A percentile compares a stretch with the other conserved stretches of the same genome.
phyloP scores from a whole-genome alignment of 1,140 invertebrate species.

The Drosophila mauritiana region DNA sequence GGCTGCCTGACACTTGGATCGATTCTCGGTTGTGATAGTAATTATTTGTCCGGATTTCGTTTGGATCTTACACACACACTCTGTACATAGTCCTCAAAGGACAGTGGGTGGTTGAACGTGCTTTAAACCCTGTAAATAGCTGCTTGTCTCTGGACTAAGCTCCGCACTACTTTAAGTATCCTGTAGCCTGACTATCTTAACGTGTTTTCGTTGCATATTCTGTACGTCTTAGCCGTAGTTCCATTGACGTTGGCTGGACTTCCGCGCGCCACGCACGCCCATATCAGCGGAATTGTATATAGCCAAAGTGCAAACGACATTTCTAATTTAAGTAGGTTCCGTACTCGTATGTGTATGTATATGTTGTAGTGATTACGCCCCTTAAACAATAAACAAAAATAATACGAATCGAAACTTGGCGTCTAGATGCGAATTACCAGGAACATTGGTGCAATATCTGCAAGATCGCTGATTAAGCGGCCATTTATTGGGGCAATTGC shows the following conservation, averaged over 20 bases:
- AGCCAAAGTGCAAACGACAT: slow-evolving; percentile 48
- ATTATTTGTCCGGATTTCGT: slow-evolving; percentile 30
- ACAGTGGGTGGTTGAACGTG: slow-evolving; percentile 34
- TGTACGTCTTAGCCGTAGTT: slow-evolving; percentile 23
- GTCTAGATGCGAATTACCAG: slow-evolving; percentile 10
- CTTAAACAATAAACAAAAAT: slow-evolving; percentile 38
- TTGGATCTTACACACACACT: slow-evolving; percentile 18
- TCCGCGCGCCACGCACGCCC: slow-evolving; percentile 13
- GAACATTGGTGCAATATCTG: slow-evolving; percentile 22
- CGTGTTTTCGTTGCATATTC: slow-evolving; percentile 16
- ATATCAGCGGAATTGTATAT: slow-evolving; percentile 52
- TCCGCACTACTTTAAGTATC: slow-evolving; percentile 21
- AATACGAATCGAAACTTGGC: slow-evolving; percentile 25
- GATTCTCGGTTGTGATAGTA: slow-evolving; percentile 65
- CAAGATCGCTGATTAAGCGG: slow-evolving; percentile 1
- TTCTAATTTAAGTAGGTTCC: slow-evolving; percentile 50
- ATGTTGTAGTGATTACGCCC: slow-evolving; percentile 43
- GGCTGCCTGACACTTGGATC: slow-evolving; percentile 28
- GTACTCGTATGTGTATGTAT: slow-evolving; percentile 34
- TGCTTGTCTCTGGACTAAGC: slow-evolving; percentile 1
- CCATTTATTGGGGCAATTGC: not conserved
- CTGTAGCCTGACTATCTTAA: slow-evolving; percentile 21
- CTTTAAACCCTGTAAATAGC: slow-evolving; percentile 62
- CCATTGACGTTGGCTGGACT: slow-evolving; percentile 24
- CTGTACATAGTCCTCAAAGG: slow-evolving; percentile 15